These are phyloP conservation scores for Aquatica leii DNA, from an alignment of 2,888 invertebrate genomes.

Conservation along the genomic window DNA sequence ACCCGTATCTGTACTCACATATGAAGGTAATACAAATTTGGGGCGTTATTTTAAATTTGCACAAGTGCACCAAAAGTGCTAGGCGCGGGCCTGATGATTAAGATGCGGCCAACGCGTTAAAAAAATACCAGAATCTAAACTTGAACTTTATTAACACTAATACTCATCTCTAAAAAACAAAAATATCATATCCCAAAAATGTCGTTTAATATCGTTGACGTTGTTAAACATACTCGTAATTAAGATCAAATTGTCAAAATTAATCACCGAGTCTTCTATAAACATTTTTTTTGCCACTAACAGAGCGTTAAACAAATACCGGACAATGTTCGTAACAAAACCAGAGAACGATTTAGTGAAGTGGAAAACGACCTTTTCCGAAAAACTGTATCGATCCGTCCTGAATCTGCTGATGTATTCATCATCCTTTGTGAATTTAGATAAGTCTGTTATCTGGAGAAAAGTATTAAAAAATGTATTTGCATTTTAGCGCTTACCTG, in stretches of 20 bases:
- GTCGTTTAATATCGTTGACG: slow-evolving; percentile 20
- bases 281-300: slow-evolving; percentile 32
- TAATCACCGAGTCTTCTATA: slow-evolving; percentile 23
- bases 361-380: not conserved
- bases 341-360: not conserved
- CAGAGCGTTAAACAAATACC: not conserved
- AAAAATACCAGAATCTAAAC: too few species aligned
- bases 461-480: not conserved
- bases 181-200: slow-evolving; percentile 8
- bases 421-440: not conserved
- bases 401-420: too few species aligned
- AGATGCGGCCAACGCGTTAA: too few species aligned
- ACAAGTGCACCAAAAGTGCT: too few species aligned
- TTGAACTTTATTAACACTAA: too few species aligned
- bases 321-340: not conserved
- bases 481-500: not conserved
- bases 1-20: too few species aligned
- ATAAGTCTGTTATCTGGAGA: not conserved
- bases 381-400: not conserved
- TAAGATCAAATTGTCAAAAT: slow-evolving; percentile 23
- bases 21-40: too few species aligned
- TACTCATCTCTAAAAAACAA: not conserved
- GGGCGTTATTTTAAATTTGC: too few species aligned
- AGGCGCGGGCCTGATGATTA: too few species aligned
- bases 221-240: slow-evolving; percentile 30